phyloP scores from a whole-genome alignment of 2,113 vertebrate genomes.

The Alexandromys fortis region DNA sequence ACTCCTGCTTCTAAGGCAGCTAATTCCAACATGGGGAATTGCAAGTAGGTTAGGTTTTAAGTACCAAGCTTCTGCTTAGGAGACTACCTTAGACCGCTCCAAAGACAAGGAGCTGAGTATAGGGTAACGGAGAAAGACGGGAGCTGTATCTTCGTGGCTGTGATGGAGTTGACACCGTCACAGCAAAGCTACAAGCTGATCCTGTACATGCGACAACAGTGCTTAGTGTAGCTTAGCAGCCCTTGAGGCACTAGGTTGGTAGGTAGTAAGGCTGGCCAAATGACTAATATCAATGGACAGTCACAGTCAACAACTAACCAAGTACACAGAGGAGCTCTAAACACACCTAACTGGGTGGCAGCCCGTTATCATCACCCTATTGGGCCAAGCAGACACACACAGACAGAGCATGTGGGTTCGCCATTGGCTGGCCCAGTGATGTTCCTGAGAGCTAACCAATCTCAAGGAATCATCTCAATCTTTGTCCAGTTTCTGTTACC shows the following conservation, averaged over 20 bases:
- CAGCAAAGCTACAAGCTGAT: neutral
- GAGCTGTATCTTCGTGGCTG: neutral
- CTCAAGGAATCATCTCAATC: neutral
- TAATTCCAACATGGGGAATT: neutral
- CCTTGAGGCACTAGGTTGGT: neutral
- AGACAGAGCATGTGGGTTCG: neutral
- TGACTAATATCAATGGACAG: neutral
- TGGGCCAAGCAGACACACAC: neutral
- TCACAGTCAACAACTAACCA: neutral
- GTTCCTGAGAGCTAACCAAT: neutral
- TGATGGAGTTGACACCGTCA: neutral
- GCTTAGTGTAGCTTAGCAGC: neutral
- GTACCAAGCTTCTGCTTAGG: neutral
- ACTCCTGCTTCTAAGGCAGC: neutral
- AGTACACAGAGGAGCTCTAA: neutral
- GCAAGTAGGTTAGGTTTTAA: neutral
- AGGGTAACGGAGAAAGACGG: neutral
- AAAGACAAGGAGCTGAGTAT: neutral
- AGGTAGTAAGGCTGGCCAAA: neutral
- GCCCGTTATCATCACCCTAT: neutral
- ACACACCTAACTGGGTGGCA: neutral
- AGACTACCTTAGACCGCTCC: neutral
- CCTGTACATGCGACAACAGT: neutral
- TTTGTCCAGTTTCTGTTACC: neutral
- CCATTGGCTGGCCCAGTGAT: neutral